phyloP scores from a whole-genome alignment of 2,888 invertebrate species.

The Artemia sinica region DNA sequence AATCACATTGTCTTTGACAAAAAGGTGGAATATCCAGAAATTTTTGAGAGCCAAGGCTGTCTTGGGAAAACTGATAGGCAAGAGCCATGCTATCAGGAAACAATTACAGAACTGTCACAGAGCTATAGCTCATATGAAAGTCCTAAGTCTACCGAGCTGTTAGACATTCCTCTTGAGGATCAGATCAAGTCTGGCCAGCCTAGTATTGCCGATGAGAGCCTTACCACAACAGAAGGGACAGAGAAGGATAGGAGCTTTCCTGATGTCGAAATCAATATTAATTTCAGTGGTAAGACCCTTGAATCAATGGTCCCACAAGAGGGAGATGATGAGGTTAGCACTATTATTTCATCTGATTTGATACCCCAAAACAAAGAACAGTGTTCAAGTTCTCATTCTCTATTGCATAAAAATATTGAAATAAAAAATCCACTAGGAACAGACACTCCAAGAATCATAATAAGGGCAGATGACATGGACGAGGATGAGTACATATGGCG shows the following conservation, averaged over 20 bases:
- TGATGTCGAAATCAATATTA: background rate
- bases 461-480: constrained; percentile 12
- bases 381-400: background rate
- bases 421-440: background rate
- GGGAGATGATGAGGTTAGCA: background rate
- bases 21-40: too few relatives aligned
- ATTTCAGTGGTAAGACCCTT: background rate
- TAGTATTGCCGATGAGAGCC: background rate
- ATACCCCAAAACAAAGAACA: background rate
- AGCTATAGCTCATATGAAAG: too few relatives aligned
- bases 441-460: background rate
- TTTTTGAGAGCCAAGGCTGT: too few relatives aligned
- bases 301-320: background rate
- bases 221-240: background rate
- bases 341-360: background rate
- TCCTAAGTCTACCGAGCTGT: too few relatives aligned
- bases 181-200: background rate
- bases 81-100: too few relatives aligned
- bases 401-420: background rate
- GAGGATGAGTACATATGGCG: constrained; percentile 22
- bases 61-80: too few relatives aligned
- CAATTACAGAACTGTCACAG: too few relatives aligned
- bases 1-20: too few relatives aligned
- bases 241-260: constrained; percentile 3
- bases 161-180: too few relatives aligned